A percentile compares a stretch with the other conserved stretches of the same genome.
Evolutionary conservation across 2,888 invertebrate species (phyloP).

Genomic region (Pterostichus madidus): DNA sequence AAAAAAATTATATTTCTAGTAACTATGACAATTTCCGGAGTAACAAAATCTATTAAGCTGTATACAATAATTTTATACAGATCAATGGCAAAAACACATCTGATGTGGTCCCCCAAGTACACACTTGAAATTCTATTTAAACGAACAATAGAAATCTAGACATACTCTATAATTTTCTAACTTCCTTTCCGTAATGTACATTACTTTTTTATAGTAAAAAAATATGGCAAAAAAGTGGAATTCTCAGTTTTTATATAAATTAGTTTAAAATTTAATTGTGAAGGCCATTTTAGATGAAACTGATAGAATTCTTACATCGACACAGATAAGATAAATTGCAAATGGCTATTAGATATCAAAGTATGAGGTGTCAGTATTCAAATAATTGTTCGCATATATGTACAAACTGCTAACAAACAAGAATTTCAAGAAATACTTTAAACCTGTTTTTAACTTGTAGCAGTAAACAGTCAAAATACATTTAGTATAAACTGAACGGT

Average conservation of each 20-base stretch:
- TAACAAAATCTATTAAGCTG: no score
- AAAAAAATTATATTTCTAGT: no score
- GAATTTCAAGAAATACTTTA: conserved; percentile 18
- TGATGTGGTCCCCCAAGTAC: no score
- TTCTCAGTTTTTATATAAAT: not conserved
- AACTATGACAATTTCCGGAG: no score
- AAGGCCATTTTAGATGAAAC: conserved; percentile 9
- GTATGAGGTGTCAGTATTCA: conserved; percentile 28
- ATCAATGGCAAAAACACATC: no score
- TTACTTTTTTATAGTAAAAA: not conserved
- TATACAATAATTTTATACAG: no score
- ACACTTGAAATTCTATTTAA: no score
- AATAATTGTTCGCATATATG: conserved; percentile 3
- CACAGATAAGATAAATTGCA: conserved; percentile 60
- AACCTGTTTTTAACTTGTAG: conserved; percentile 22
- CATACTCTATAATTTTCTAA: no score
- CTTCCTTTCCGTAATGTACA: no score
- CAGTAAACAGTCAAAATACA: not conserved
- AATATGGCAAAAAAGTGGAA: not conserved
- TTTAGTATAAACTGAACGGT: not conserved
- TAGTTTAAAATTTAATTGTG: conserved; percentile 13
- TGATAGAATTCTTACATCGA: conserved; percentile 23
- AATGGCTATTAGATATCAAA: conserved; percentile 26
- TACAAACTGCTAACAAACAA: conserved; percentile 30
- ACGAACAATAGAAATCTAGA: no score